Percentiles rank a stretch among this genome's conserved stretches.
Evolutionary conservation across 1,140 invertebrate genomes (phyloP).

Genomic region (Drosophila albomicans): DNA sequence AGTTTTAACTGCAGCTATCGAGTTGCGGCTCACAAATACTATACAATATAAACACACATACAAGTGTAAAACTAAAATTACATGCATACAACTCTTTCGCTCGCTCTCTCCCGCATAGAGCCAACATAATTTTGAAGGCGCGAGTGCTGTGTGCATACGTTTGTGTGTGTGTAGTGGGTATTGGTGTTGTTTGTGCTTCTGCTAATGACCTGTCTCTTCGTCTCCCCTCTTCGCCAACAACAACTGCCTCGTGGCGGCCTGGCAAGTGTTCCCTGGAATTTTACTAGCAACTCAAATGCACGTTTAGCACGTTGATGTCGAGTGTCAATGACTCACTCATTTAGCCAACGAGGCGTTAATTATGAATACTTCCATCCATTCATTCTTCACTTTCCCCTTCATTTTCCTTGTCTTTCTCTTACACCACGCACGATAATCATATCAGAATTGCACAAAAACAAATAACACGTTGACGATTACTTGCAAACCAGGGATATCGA

Average conservation of each 20-base stretch:
- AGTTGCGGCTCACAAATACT: slow-evolving; percentile 25
- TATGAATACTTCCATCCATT: slow-evolving; percentile 8
- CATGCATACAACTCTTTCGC: too few species aligned
- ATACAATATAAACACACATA: background rate
- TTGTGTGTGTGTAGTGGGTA: background rate
- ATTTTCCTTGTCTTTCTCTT: background rate
- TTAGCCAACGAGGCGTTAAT: slow-evolving; percentile 29
- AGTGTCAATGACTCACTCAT: slow-evolving; percentile 38
- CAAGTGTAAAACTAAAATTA: too few species aligned
- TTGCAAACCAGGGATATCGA: slow-evolving; percentile 1
- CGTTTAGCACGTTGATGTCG: slow-evolving; percentile 22
- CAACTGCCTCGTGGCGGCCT: slow-evolving; percentile 1
- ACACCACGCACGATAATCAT: slow-evolving; percentile 1
- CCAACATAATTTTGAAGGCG: slow-evolving; percentile 5
- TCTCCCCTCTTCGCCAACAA: too few species aligned
- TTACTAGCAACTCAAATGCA: slow-evolving; percentile 19
- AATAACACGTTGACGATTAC: slow-evolving; percentile 8
- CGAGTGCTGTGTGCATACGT: background rate
- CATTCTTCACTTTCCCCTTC: background rate
- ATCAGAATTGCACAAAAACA: slow-evolving; percentile 30
- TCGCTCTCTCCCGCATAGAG: background rate
- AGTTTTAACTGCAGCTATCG: slow-evolving; percentile 26
- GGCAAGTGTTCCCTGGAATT: slow-evolving; percentile 34
- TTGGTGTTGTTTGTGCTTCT: slow-evolving; percentile 9
- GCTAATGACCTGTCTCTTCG: background rate